These are phyloP conservation scores for Zapornia atra DNA, from an alignment of 2,113 vertebrate species.

Conservation along the genomic window DNA sequence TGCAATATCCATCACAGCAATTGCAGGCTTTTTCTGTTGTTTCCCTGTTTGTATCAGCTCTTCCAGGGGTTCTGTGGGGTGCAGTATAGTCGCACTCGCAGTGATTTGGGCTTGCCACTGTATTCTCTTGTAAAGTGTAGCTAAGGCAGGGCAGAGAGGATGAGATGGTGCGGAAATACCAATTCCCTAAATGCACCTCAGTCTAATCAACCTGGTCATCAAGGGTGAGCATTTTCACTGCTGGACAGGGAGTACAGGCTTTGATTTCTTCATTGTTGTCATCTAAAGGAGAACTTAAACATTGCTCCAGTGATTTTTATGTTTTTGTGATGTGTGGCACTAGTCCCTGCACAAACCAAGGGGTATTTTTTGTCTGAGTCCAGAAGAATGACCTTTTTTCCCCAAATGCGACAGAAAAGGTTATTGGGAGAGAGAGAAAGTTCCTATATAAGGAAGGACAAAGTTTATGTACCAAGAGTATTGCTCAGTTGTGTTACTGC, in stretches of 20 bases:
- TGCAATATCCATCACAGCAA: background rate
- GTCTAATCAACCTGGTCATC: background rate
- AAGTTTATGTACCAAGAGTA: background rate
- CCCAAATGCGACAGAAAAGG: background rate
- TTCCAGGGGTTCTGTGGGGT: background rate
- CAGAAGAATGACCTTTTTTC: background rate
- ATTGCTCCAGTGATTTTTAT: background rate
- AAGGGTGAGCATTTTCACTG: background rate
- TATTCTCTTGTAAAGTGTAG: background rate
- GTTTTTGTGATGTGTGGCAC: background rate
- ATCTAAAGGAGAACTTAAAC: background rate
- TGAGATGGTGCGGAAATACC: background rate
- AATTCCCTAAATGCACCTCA: background rate
- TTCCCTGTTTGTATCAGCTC: background rate
- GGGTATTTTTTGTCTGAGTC: background rate
- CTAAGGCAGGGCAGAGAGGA: background rate
- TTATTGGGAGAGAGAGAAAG: background rate
- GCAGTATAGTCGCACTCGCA: accelerated
- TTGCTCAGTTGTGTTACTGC: background rate
- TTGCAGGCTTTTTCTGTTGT: background rate
- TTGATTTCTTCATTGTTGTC: background rate
- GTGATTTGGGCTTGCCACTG: background rate
- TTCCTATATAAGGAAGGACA: background rate
- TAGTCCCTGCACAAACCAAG: background rate
- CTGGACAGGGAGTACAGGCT: background rate